Base-by-base conservation (phyloP, 2,113 vertebrate species). In the Todiramphus saurophagus region DNA sequence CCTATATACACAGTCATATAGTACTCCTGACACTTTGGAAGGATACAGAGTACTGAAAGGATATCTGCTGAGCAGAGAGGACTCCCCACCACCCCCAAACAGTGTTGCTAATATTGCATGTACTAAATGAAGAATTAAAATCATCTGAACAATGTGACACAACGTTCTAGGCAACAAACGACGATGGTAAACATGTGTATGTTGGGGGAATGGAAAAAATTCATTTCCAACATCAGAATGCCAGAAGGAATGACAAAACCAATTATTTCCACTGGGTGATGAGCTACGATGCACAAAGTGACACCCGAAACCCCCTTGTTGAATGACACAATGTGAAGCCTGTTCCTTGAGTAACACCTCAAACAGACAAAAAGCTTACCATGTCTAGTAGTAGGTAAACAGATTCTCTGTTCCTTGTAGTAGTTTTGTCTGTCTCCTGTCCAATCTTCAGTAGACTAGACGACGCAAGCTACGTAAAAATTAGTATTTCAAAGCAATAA, bases 381-480 rank as follows among this genome's bases (percentile, higher is more conserved):
- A 99, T 99, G 97, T 99, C 99, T 94, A 99, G 98, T 87, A 99
- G 99, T 96, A 99, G 98, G 97, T 99, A 99, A 87, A 99, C 99
- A 82, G 99, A 99, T 96, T 99, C 99, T 96, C 99, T 97, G 97
- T 99, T 99, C 60, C 99, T 98, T 69, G 99, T 99, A 72, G 99
- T 99, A 92, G 99, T 99, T 98, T 99, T 99, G 97, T 99, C 99
- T 0, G 99, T 99, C 96, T 99, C 99, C 95, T 99, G 99, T 67
- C 99, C 99, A 81, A 99, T 99, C 98, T 99, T 99, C 97, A 99
- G 97, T 74, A 99, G 97, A 97, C 99, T 99, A 91, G 99, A 99
- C 0, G 99, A 99, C 73, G 99, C 99, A 97, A 99, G 98, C 99
- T 99, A 94, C 20, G 76, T 6, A 48, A 89, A 78, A 89, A 87